Evolutionary conservation across 2,113 vertebrate genomes (phyloP), one percentile per base, ranked within the genome.

Genomic region (Cavia aperea): DNA sequence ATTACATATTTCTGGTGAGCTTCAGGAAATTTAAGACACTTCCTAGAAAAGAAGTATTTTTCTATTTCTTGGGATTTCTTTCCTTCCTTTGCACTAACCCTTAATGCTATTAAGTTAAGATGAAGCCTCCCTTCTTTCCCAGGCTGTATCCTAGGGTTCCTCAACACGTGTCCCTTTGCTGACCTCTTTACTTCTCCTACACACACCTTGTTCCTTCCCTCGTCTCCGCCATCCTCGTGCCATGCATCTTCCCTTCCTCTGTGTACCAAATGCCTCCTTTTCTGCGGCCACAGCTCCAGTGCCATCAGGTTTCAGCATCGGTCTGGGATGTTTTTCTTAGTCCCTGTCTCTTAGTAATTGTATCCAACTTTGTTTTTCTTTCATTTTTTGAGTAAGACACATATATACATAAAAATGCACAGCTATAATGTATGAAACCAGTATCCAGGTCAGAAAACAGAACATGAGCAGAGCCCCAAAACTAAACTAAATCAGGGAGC

Each of bases 171-270:
- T 0, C 78, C 24, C 16, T 93, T 56, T 26, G 16, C 18, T 73
- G 63, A 1, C 39, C n/a, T 82, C 43, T 29, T 85, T 49, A 58
- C 83, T 84, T 81, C 33, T 84, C 60, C 46, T 16, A 13, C 15
- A 7, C 4, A 4, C 16, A 31, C 7, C 31, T 31, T 60, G 2
- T 11, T 31, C 0, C 0, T 62, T 58, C 68, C 13, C 7, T 60
- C 21, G 1, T 29, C 51, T 43, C 23, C 43, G 72, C 24, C 16
- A 49, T 89, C 54, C 43, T 24, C 23, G 7, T 3, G 13, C 12
- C 43, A 15, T 7, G 21, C 6, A 13, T 75, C 72, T 75, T 46
- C 33, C 43, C 72, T 49, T 19, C 46, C 68, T 84, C 77, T 73
- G 21, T 7, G 62, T 58, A 60, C 75, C 66, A 86, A 51, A 89